Conservation (phyloP, 2,888 invertebrate genomes). For the Caradrina clavipalpis region DNA sequence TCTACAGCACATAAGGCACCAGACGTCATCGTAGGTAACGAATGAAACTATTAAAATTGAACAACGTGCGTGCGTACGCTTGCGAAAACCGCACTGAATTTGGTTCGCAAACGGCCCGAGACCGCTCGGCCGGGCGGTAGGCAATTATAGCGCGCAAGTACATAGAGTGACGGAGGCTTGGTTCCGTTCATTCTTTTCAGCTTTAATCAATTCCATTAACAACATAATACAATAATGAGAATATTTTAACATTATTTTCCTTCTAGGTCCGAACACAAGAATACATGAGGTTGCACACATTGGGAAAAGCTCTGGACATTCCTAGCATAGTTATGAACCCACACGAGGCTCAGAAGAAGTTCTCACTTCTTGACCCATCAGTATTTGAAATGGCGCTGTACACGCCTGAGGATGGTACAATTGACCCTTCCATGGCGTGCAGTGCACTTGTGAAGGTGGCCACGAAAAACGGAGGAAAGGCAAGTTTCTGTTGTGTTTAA, state of each 20-base stretch:
- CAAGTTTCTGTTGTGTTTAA: slow-evolving; percentile 71
- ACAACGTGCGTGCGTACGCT: too few relatives aligned
- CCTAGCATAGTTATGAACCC: slow-evolving; percentile 94
- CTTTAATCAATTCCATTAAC: too few relatives aligned
- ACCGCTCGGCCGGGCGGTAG: too few relatives aligned
- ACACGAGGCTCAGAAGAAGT: slow-evolving; percentile 93
- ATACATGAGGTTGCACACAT: slow-evolving; percentile 94
- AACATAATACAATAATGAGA: background rate
- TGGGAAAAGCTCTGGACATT: slow-evolving; percentile 95
- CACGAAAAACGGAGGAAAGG: slow-evolving; percentile 93
- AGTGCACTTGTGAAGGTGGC: slow-evolving; percentile 94
- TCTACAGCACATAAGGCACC: too few relatives aligned
- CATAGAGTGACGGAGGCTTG: too few relatives aligned
- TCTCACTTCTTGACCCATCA: slow-evolving; percentile 94
- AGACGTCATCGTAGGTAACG: too few relatives aligned
- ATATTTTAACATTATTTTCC: background rate
- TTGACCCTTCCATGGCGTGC: slow-evolving; percentile 96
- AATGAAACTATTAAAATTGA: too few relatives aligned
- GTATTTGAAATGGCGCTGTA: slow-evolving; percentile 95
- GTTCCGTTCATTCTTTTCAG: too few relatives aligned
- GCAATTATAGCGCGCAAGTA: too few relatives aligned
- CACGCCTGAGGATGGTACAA: slow-evolving; percentile 95
- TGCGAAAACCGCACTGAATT: too few relatives aligned
- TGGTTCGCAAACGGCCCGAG: too few relatives aligned
- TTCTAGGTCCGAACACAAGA: slow-evolving; percentile 94